phyloP scores from a whole-genome alignment of 2,113 vertebrate genomes.

The Megaceryle maxima region DNA sequence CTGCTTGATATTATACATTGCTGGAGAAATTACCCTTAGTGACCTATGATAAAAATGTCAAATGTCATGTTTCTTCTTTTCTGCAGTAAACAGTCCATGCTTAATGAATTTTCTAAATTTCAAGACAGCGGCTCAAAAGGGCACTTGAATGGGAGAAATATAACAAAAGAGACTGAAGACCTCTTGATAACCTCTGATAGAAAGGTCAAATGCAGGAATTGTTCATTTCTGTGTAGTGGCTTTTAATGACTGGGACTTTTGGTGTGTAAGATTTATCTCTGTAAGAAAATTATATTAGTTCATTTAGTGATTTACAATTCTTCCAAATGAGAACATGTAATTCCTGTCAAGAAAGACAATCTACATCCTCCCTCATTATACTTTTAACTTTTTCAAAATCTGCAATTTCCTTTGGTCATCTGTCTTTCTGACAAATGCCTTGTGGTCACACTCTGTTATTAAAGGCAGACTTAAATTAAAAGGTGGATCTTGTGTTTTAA shows the following conservation, averaged over 20 bases:
- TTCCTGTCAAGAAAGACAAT: background rate
- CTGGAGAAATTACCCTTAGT: constrained; percentile 1
- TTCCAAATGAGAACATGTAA: background rate
- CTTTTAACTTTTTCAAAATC: background rate
- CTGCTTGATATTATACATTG: background rate
- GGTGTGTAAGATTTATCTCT: background rate
- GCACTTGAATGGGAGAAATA: background rate
- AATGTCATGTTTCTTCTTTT: background rate
- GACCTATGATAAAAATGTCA: constrained; percentile 34
- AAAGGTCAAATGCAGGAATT: background rate
- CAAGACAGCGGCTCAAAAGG: background rate
- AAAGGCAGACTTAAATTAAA: background rate
- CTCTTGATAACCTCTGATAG: background rate
- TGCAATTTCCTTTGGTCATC: background rate
- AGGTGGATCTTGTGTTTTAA: background rate
- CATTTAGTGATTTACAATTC: background rate
- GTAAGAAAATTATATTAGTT: background rate
- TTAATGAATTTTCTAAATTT: constrained; percentile 27
- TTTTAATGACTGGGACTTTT: background rate
- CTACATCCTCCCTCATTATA: background rate
- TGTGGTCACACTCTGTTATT: background rate
- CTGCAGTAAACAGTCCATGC: background rate
- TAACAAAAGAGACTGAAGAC: background rate
- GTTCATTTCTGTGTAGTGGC: background rate
- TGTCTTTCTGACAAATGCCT: background rate